Evolutionary conservation across 2,113 vertebrate genomes (phyloP).

Genomic region (Xiphorhynchus elegans): DNA sequence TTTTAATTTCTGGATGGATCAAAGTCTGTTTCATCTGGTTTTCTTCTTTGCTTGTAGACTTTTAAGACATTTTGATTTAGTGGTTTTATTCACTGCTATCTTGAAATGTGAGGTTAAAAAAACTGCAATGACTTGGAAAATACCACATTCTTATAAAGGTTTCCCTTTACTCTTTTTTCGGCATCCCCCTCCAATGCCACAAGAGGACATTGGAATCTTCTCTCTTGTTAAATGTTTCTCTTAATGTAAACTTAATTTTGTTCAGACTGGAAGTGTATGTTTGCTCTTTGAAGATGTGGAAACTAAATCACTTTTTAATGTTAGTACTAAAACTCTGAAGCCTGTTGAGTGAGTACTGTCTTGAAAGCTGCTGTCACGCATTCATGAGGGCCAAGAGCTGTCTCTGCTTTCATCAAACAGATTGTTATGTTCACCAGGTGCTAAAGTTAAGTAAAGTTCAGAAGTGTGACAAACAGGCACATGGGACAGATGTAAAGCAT

Average conservation of each 20-base stretch:
- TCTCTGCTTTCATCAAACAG: constrained; percentile 37
- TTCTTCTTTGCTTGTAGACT: neutral
- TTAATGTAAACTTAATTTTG: neutral
- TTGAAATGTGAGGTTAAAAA: neutral
- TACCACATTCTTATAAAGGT: neutral
- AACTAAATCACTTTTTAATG: neutral
- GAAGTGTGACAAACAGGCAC: constrained; percentile 12
- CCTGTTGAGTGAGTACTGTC: neutral
- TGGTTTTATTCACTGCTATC: neutral
- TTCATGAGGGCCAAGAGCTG: constrained; percentile 28
- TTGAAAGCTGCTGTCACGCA: neutral
- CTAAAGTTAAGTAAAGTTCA: constrained; percentile 67
- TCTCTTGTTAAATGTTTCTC: neutral
- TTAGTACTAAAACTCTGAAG: neutral
- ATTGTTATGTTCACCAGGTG: constrained; percentile 34
- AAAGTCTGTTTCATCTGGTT: neutral
- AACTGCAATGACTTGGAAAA: neutral
- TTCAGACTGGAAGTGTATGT: neutral
- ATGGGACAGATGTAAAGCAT: neutral
- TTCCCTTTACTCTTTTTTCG: neutral
- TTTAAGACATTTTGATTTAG: neutral
- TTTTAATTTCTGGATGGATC: neutral
- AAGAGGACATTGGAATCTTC: neutral
- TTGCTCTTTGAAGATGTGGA: neutral
- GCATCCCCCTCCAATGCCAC: neutral